Base-by-base conservation (phyloP, 2,113 vertebrate species). In the Kryptolebias marmoratus region DNA sequence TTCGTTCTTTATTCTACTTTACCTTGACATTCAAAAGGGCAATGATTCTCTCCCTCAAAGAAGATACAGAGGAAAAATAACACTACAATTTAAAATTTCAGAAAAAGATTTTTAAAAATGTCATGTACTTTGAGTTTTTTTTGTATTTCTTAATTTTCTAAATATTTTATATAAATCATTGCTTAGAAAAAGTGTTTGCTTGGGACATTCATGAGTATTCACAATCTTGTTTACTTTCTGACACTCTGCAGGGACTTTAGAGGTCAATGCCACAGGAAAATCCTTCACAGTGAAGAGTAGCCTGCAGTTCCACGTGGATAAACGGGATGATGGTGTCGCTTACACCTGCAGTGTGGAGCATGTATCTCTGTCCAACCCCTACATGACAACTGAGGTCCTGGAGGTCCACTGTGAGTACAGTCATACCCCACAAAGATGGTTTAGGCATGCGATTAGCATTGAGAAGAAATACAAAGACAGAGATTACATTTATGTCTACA, bases 371-470 rank as follows among this genome's bases (percentile, higher is more conserved):
- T 93, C 95, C 31, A 95, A 94, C 69, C 96, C 97, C 48, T 96
- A 98, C 89, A 95, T 96, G 92, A 96, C 96, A 81, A 97, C 95
- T 42, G 96, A 99, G 90, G 95, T 98, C 83, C 95, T 99, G 94
- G 96, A 98, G 94, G 97, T 99, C 88, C 96, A 98, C 91, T 99
- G 97, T 98, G 94, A 98, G 97, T 96, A 92, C 83, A 84, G 73
- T 44, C 67, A 57, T 32, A 66, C 31, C 27, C 18, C 32, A 45
- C 62, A 80, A 77, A 82, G 16, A 50, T 63, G 80, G 80, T 84
- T 87, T 82, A 76, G 61, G 65, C 18, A 12, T 27, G 5, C 64
- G 50, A 53, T 53, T 81, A 80, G 73, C 32, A 77, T 42, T 71
- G 81, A 82, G 73, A 78, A 82, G 68, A 75, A 89, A 90, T 75